phyloP scores from a whole-genome alignment of 2,797 vertebrate genomes.

The Myotis pilosus region DNA sequence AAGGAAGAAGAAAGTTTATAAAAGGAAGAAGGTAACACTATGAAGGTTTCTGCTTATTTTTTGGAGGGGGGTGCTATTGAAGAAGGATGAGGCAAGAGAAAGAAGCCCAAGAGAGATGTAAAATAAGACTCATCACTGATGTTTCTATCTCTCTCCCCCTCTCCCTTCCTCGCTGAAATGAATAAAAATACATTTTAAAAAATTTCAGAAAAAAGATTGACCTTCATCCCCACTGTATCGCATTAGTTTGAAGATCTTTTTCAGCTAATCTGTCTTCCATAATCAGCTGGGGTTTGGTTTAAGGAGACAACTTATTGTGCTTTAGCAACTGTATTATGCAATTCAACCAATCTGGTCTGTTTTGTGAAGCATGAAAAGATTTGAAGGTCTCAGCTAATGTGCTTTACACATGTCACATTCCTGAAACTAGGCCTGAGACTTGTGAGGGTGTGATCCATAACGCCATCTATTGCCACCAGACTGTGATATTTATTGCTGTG shows the following conservation, averaged over 20 bases:
- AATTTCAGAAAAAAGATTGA: background rate
- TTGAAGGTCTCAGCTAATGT: conserved; percentile 27
- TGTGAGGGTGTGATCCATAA: conserved; percentile 41
- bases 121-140: background rate
- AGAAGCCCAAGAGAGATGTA: background rate
- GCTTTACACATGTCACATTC: background rate
- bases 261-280: background rate
- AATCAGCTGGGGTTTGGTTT: background rate
- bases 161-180: no score
- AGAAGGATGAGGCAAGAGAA: background rate
- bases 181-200: no score
- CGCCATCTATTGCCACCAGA: conserved; percentile 35
- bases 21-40: background rate
- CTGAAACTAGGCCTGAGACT: background rate
- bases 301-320: background rate
- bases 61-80: rapidly evolving
- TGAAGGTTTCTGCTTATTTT: background rate
- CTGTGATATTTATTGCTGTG: conserved; percentile 59
- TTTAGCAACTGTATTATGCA: background rate
- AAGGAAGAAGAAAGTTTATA: background rate
- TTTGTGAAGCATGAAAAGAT: background rate
- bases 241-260: background rate
- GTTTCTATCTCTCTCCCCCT: no score
- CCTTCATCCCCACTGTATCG: background rate
- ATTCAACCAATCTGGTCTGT: background rate